Evolutionary conservation across 2,888 invertebrate genomes (phyloP), one percentile per base, ranked within the genome.

Genomic region (Myathropa florea): DNA sequence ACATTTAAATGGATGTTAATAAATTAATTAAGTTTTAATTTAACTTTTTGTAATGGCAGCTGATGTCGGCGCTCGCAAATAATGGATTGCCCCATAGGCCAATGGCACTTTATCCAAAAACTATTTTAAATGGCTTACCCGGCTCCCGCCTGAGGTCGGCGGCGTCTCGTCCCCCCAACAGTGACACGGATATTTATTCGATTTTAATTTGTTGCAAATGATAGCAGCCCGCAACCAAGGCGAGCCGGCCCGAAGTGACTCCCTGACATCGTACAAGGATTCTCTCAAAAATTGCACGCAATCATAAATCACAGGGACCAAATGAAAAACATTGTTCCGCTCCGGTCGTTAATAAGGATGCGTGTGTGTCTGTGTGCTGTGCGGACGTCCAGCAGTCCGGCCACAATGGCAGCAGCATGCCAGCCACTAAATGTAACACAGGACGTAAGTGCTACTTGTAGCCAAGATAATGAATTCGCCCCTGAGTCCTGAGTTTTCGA

Each of bases 11-110:
- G 85, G 76, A 85, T 85, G 85, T 85, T 77, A 85, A 85, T 85
- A 85, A 85, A 85, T 85, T 82, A 85, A 85, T 85, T 85, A 85
- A 77, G 85, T 77, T 85, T 85, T 82, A 85, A 85, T 85, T 85
- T 82, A 77, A 85, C 72, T 85, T 82, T 73, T 59, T 67, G 82
- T 68, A 81, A 77, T 85, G 77, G 85, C 85, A 85, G 85, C 85
- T 85, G 85, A 77, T 85, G 85, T 85, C 82, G 67, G 72, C 61
- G 64, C n/a, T 7, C 63, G 68, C 18, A 18, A 68, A 72, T 85
- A 85, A 85, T 85, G 85, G 77, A 85, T 85, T 82, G 73, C 71
- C 57, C 3, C 10, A 33, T 21, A 7, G 18, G 28, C 33, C 18
- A 33, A 63, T 28, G 14, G 63, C 24, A 65, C 57, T 60, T 59